phyloP scores from a whole-genome alignment of 2,888 invertebrate genomes.

The Xanthia icteritia region DNA sequence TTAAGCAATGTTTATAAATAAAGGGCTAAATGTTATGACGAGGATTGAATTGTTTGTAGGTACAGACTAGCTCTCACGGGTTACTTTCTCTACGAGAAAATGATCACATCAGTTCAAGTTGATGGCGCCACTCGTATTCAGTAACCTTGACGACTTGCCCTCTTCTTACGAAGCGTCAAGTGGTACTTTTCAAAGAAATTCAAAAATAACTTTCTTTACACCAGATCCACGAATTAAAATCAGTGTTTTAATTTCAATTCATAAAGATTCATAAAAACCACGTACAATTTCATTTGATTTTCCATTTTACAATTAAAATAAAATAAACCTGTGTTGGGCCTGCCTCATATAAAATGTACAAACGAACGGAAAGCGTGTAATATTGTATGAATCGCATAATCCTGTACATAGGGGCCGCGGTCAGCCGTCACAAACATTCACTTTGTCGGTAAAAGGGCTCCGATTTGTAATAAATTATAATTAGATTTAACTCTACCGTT shows the following conservation, averaged over 20 bases:
- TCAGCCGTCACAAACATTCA: slow-evolving; percentile 39
- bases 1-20: no score
- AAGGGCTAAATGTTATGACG: not conserved
- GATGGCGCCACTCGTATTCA: not conserved
- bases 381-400: slow-evolving; percentile 36
- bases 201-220: not conserved
- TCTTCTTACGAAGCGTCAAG: not conserved
- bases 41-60: not conserved
- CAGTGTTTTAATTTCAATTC: not conserved
- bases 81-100: not conserved
- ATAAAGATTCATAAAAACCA: not conserved
- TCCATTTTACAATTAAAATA: slow-evolving; percentile 5
- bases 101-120: not conserved
- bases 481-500: not conserved
- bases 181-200: not conserved
- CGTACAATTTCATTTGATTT: not conserved
- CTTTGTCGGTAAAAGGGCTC: slow-evolving; percentile 13
- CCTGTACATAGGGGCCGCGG: slow-evolving; percentile 17
- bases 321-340: slow-evolving; percentile 7
- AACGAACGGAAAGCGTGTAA: slow-evolving; percentile 25
- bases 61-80: not conserved
- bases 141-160: not conserved
- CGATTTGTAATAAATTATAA: slow-evolving; percentile 21
- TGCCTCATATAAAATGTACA: slow-evolving; percentile 47
- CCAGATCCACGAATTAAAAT: not conserved